phyloP scores from a whole-genome alignment of 2,888 invertebrate species.

The Dioctria linearis region DNA sequence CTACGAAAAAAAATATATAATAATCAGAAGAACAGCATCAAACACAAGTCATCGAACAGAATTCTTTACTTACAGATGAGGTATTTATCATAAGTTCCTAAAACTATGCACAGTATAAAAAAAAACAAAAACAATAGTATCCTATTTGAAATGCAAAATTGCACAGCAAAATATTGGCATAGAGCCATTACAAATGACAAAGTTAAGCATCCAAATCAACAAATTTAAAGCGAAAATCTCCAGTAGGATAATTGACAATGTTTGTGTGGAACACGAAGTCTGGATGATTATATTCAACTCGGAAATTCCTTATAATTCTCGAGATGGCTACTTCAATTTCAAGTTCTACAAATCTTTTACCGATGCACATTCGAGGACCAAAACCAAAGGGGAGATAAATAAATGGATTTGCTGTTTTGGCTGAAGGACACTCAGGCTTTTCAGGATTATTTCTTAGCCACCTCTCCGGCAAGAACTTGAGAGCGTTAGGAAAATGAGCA shows the following conservation, averaged over 20 bases:
- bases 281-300: constrained; percentile 67
- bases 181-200: too few species aligned
- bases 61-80: too few species aligned
- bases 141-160: too few species aligned
- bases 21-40: too few species aligned
- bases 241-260: constrained; percentile 64
- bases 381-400: constrained; percentile 66
- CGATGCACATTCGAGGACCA: constrained; percentile 76
- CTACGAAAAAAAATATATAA: too few species aligned
- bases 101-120: too few species aligned
- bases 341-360: constrained; percentile 81
- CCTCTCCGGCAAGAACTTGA: constrained; percentile 76
- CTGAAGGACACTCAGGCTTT: constrained; percentile 57
- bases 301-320: constrained; percentile 69
- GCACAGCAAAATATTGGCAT: too few species aligned
- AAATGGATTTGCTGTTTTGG: constrained; percentile 63
- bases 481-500: constrained; percentile 74
- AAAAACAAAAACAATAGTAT: too few species aligned
- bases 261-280: constrained; percentile 62
- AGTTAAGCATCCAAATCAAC: constrained; percentile 57
- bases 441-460: constrained; percentile 71
- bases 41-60: too few species aligned
- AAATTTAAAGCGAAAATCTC: constrained; percentile 63
- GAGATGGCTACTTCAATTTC: constrained; percentile 76
- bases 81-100: too few species aligned